Evolutionary conservation across 2,113 vertebrate genomes (phyloP).

Genomic region (Indicator indicator): DNA sequence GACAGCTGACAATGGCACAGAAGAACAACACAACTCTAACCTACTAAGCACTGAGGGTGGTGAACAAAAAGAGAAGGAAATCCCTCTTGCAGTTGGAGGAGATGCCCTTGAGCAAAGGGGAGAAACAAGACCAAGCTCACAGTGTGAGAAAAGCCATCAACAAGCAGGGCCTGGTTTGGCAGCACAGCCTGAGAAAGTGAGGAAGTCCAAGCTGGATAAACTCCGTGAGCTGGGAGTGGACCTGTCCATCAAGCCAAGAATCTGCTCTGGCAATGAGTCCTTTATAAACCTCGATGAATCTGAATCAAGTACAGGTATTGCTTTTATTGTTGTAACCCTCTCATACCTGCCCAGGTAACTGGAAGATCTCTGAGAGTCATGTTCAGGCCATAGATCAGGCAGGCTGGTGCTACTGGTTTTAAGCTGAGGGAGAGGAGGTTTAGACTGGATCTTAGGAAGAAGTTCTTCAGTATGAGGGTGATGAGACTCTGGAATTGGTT

Average conservation of each 20-base stretch:
- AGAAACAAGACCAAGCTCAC: not conserved
- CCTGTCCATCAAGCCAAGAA: slow-evolving; percentile 84
- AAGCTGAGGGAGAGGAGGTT: no score
- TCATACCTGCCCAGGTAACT: not conserved
- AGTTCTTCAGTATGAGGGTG: no score
- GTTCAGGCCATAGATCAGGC: not conserved
- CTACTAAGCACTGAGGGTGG: not conserved
- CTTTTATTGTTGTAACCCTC: not conserved
- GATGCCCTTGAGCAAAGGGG: not conserved
- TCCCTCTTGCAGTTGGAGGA: not conserved
- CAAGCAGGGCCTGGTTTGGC: not conserved
- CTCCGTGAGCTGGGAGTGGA: slow-evolving; percentile 89
- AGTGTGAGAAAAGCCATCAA: not conserved
- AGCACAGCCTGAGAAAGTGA: slow-evolving; percentile 68
- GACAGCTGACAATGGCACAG: not conserved
- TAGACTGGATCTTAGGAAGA: no score
- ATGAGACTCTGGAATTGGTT: no score
- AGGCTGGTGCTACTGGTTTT: no score
- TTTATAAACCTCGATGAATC: slow-evolving; percentile 89
- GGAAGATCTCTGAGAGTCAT: not conserved
- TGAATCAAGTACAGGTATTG: slow-evolving; percentile 83
- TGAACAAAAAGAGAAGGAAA: not conserved
- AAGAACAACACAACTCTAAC: not conserved
- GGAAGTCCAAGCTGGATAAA: slow-evolving; percentile 82
- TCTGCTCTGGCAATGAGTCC: slow-evolving; percentile 82